A percentile compares a stretch with the other conserved stretches of the same genome.
These are phyloP conservation scores for Noctua comes DNA, from an alignment of 2,888 invertebrate genomes.

Conservation along the genomic window DNA sequence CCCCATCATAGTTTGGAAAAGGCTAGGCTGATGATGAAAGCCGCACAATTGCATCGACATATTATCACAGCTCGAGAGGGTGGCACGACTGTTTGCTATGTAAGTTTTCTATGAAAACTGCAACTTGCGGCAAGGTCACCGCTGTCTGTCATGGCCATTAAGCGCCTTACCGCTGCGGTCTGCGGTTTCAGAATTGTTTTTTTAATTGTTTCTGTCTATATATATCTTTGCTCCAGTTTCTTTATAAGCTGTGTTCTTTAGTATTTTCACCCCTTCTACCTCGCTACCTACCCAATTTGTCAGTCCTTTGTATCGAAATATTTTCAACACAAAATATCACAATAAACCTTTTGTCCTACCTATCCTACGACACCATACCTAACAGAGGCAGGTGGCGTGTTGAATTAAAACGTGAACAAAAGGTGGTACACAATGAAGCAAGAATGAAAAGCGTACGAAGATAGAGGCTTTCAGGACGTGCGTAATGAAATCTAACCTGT, in stretches of 20 bases:
- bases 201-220: not conserved
- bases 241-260: not conserved
- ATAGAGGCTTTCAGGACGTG: conserved; percentile 65
- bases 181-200: not conserved
- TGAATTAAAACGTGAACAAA: conserved; percentile 75
- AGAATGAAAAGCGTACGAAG: conserved; percentile 69
- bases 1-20: no score
- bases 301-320: not conserved
- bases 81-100: no score
- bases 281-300: no score
- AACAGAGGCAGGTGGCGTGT: conserved; percentile 66
- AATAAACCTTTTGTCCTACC: conserved; percentile 31
- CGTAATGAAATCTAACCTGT: conserved; percentile 69
- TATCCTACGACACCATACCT: conserved; percentile 9
- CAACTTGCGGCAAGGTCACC: no score
- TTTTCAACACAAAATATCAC: not conserved
- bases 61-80: no score
- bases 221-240: not conserved
- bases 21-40: no score
- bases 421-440: conserved; percentile 70
- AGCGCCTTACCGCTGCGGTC: no score
- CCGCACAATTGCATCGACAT: no score
- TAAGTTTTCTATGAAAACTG: no score
- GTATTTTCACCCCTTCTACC: not conserved
- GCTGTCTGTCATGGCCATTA: no score